Evolutionary conservation across 2,113 vertebrate species (phyloP), one percentile per base, ranked within the genome.

Genomic region (Buteo buteo): DNA sequence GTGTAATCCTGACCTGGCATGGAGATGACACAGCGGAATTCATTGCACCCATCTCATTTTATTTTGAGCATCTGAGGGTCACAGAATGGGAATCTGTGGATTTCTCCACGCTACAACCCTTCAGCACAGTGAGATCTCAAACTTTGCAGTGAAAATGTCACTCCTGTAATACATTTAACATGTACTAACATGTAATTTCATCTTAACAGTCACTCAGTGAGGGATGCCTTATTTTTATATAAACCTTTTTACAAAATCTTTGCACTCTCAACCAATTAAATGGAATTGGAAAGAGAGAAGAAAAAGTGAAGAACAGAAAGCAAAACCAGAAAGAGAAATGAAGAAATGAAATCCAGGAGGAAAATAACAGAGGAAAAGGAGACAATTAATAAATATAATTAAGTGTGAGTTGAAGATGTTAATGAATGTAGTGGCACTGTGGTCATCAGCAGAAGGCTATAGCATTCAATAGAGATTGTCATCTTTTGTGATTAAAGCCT

Each of bases 401-500:
- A 82, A 76, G 32, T 52, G 62, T 54, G 31, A 77, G 40, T 69
- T 77, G 54, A 95, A 82, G 54, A 49, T 77, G 32, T 50, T 77
- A 58, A 87, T 85, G 40, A 76, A 34, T 86, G 61, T 40, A 57
- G 44, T n/a, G 57, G 20, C 29, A 61, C 36, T 47, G 44, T 77
- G 71, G 79, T 95, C 93, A 90, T 72, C 88, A 86, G 22, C 9
- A 32, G 82, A 81, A 80, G 13, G 6, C 69, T 86, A 29, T 38
- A 45, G 45, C 24, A 52, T 83, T 92, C 55, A 66, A 21, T 25
- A 61, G 58, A 67, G 22, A 57, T 77, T 86, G 58, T 69, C 85
- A 90, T 54, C 26, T 93, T 88, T 77, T 88, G 47, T 88, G 91
- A 78, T 84, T 70, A 16, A 92, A 88, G 59, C 83, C 36, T 90